Evolutionary conservation across 2,888 invertebrate species (phyloP).

Genomic region (Orthosia cruda): DNA sequence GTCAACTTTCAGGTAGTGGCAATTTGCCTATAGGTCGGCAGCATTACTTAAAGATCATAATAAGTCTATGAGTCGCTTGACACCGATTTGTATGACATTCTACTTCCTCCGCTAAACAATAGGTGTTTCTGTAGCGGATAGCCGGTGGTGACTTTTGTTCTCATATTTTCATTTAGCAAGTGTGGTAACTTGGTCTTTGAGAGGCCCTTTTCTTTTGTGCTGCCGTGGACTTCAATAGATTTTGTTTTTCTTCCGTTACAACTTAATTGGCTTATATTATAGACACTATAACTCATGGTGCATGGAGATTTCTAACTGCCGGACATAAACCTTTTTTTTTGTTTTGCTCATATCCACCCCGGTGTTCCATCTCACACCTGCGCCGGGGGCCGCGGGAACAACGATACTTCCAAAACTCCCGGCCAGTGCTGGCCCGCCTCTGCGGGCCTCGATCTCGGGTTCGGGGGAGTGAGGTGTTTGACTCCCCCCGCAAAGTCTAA

Average conservation of each 20-base stretch:
- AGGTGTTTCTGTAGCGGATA: slow-evolving; percentile 10
- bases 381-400: too few species aligned
- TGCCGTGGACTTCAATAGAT: background rate
- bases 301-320: too few species aligned
- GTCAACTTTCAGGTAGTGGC: too few species aligned
- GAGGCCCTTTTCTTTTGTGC: background rate
- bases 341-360: too few species aligned
- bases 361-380: too few species aligned
- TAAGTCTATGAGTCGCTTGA: slow-evolving; percentile 10
- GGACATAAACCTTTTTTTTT: background rate
- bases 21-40: too few species aligned
- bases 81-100: slow-evolving; percentile 21
- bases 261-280: background rate
- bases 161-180: slow-evolving; percentile 19
- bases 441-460: too few species aligned
- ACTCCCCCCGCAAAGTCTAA: too few species aligned
- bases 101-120: slow-evolving; percentile 35
- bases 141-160: background rate
- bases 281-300: too few species aligned
- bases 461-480: too few species aligned
- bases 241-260: background rate
- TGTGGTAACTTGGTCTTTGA: background rate
- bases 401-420: too few species aligned
- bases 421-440: too few species aligned
- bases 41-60: slow-evolving; percentile 4